Percentiles rank a stretch among this genome's conserved stretches.
phyloP scores from a whole-genome alignment of 2,888 invertebrate genomes.

The Torymus texanus region DNA sequence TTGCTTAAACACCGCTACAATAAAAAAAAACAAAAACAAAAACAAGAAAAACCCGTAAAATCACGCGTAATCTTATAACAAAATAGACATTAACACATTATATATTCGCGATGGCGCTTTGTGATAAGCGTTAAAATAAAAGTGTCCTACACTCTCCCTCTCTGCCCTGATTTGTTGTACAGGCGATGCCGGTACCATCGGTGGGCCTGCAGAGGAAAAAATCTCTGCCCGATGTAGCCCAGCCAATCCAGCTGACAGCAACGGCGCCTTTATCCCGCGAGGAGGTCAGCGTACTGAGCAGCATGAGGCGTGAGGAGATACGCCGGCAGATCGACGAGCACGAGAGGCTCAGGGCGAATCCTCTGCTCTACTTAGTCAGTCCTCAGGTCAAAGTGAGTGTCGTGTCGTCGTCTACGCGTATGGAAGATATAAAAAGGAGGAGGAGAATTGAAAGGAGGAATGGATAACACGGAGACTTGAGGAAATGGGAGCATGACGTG shows the following conservation, averaged over 20 bases:
- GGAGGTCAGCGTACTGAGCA: slow-evolving; percentile 95
- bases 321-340: slow-evolving; percentile 92
- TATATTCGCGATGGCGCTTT: too few species aligned
- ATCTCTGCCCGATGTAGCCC: slow-evolving; percentile 93
- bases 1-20: not conserved
- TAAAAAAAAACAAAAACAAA: not conserved
- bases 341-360: slow-evolving; percentile 95
- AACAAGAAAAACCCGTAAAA: not conserved
- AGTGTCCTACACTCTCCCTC: slow-evolving; percentile 56
- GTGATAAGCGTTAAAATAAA: slow-evolving; percentile 15
- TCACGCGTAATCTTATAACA: not conserved
- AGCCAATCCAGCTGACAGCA: slow-evolving; percentile 86
- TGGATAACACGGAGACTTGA: too few species aligned
- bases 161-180: slow-evolving; percentile 66
- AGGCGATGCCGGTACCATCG: slow-evolving; percentile 87
- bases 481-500: too few species aligned
- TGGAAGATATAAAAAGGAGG: too few species aligned
- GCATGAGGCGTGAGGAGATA: slow-evolving; percentile 95
- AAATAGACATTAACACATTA: not conserved
- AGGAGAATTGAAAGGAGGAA: too few species aligned
- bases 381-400: slow-evolving; percentile 94
- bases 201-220: slow-evolving; percentile 91
- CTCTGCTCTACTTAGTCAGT: slow-evolving; percentile 96
- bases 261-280: slow-evolving; percentile 93
- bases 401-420: not conserved